These are phyloP conservation scores for Ophioninae sp. DNA, from an alignment of 2,888 invertebrate genomes.

Conservation along the genomic window DNA sequence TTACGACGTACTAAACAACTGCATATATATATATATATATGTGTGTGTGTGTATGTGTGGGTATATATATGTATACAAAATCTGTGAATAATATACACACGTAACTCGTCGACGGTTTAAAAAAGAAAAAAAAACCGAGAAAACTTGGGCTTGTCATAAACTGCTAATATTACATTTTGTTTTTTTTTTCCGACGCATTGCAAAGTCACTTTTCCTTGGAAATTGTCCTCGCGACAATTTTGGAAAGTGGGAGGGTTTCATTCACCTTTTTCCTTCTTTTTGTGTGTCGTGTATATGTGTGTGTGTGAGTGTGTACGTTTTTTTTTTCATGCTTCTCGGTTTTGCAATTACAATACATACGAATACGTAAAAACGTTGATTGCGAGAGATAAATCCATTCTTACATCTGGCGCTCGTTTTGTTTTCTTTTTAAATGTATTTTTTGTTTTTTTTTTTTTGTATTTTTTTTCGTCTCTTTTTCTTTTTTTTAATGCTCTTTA, in stretches of 20 bases:
- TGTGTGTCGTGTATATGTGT: not conserved
- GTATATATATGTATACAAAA: conserved; percentile 73
- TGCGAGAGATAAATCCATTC: conserved; percentile 52
- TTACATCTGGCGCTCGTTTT: conserved; percentile 2
- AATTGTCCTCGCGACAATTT: conserved; percentile 72
- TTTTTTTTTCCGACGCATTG: conserved; percentile 11
- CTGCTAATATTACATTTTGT: conserved; percentile 11
- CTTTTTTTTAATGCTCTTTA: not conserved
- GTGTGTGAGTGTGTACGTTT: not conserved
- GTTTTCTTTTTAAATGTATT: not conserved
- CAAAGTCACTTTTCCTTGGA: conserved; percentile 67
- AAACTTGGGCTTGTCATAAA: conserved; percentile 56
- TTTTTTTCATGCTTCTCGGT: conserved; percentile 19
- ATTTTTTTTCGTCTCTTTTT: not conserved
- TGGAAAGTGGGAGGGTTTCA: conserved; percentile 69
- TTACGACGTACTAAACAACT: conserved; percentile 74
- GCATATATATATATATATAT: conserved; percentile 74
- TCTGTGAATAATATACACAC: conserved; percentile 74
- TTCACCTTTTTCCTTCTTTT: not conserved
- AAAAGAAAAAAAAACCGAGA: conserved; percentile 22
- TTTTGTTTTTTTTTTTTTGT: no score
- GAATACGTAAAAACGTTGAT: conserved; percentile 60
- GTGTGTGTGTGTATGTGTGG: no score
- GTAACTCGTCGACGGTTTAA: conserved; percentile 36
- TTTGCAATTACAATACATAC: conserved; percentile 52